phyloP scores from a whole-genome alignment of 2,797 vertebrate species.

The Xerus rutilus region DNA sequence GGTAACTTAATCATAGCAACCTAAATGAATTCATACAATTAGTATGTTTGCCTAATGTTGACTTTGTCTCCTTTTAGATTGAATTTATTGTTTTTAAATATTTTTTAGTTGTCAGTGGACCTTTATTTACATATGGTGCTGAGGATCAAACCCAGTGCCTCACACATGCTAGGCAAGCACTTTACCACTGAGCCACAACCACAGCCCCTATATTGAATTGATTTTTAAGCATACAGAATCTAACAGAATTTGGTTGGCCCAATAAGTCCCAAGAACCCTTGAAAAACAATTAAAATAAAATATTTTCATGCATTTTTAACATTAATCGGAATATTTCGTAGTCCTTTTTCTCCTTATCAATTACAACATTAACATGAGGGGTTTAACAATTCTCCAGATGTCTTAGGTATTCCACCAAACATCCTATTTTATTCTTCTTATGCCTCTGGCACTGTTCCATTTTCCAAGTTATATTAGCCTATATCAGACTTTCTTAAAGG shows the following conservation, averaged over 20 bases:
- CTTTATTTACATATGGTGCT: no score
- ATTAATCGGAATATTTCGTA: conserved; percentile 25
- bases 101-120: no score
- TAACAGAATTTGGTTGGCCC: conserved; percentile 80
- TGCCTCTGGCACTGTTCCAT: background rate
- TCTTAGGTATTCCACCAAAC: conserved; percentile 10
- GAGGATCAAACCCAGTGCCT: no score
- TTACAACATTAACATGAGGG: background rate
- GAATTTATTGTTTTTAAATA: conserved; percentile 9
- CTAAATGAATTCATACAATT: conserved; percentile 81
- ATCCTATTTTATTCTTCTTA: background rate
- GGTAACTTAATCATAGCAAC: conserved; percentile 81
- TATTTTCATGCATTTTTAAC: conserved; percentile 34
- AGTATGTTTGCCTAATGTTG: conserved; percentile 78
- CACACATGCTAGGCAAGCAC: no score
- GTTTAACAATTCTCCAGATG: background rate
- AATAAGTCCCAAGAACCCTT: conserved; percentile 43
- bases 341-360: conserved; percentile 16
- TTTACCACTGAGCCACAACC: no score
- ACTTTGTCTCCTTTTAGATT: conserved; percentile 73
- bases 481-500: conserved; percentile 19
- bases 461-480: background rate
- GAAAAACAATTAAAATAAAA: conserved; percentile 57
- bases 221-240: conserved; percentile 80
- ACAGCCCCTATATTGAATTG: no score